Evolutionary conservation across 2,888 invertebrate species (phyloP).

Genomic region (Drosophila leonis): DNA sequence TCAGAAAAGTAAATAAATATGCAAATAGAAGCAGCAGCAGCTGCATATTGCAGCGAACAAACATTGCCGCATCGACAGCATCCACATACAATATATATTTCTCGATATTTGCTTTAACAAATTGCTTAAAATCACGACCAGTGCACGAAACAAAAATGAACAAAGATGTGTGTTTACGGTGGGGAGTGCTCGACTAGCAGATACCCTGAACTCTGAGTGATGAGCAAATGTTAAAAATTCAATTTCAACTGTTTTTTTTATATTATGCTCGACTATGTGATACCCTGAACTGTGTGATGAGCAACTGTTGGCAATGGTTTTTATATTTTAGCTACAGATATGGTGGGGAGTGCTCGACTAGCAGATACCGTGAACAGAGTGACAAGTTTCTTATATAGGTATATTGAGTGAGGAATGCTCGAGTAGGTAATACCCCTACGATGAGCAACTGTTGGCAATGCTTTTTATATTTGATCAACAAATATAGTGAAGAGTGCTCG

Average conservation of each 20-base stretch:
- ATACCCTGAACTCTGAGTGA: background rate
- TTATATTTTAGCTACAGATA: background rate
- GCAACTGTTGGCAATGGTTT: no score
- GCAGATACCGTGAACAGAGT: background rate
- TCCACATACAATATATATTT: constrained; percentile 44
- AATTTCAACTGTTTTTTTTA: no score
- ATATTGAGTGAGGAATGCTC: no score
- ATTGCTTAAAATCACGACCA: constrained; percentile 70
- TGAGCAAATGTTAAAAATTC: no score
- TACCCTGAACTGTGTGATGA: no score
- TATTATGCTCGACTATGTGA: no score
- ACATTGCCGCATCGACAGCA: constrained; percentile 20
- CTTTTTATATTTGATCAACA: no score
- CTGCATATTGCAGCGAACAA: constrained; percentile 40
- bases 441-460: no score
- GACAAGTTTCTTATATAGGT: no score
- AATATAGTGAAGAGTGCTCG: no score
- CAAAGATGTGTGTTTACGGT: background rate
- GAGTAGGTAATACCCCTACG: no score
- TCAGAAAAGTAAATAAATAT: constrained; percentile 70
- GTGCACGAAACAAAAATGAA: constrained; percentile 26
- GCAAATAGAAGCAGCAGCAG: constrained; percentile 34
- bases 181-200: background rate
- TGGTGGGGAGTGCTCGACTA: background rate
- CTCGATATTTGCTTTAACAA: constrained; percentile 76